Evolutionary conservation across 2,888 invertebrate species (phyloP).

Genomic region (Chrysina gloriosa): DNA sequence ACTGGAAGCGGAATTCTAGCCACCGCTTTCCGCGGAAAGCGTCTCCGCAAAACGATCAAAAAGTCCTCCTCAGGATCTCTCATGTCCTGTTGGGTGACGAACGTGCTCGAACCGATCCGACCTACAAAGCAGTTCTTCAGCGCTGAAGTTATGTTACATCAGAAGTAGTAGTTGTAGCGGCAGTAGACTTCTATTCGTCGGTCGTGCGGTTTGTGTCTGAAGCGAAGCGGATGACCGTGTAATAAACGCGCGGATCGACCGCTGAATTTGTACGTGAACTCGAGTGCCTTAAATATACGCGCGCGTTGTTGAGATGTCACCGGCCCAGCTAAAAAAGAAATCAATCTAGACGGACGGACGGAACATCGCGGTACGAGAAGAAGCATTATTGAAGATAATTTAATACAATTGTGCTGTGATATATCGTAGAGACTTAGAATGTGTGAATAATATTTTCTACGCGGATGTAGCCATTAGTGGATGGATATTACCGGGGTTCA

Average conservation of each 20-base stretch:
- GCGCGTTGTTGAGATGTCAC: constrained; percentile 30
- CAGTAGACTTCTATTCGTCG: constrained; percentile 44
- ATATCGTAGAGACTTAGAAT: constrained; percentile 41
- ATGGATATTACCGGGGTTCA: not conserved
- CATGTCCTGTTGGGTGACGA: constrained; percentile 26
- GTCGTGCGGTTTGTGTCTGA: not conserved
- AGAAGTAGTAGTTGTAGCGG: constrained; percentile 38
- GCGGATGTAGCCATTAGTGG: constrained; percentile 46
- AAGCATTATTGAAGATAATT: constrained; percentile 24
- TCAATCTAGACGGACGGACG: constrained; percentile 1
- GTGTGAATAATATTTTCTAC: constrained; percentile 50
- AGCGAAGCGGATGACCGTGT: too few species aligned
- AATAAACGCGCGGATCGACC: not conserved
- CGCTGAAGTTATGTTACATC: constrained; percentile 43
- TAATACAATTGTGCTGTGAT: constrained; percentile 52
- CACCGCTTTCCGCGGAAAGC: constrained; percentile 7
- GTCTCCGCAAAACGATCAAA: constrained; percentile 26
- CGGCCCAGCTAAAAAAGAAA: constrained; percentile 38
- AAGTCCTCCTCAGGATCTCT: constrained; percentile 29
- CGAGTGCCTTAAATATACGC: constrained; percentile 42
- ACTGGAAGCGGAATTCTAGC: too few species aligned
- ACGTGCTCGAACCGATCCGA: constrained; percentile 27
- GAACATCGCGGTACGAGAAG: not conserved
- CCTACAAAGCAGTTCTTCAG: constrained; percentile 38
- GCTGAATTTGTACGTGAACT: constrained; percentile 1